Evolutionary conservation across 2,888 invertebrate species (phyloP).

Genomic region (Scelioninae gen. 1): DNA sequence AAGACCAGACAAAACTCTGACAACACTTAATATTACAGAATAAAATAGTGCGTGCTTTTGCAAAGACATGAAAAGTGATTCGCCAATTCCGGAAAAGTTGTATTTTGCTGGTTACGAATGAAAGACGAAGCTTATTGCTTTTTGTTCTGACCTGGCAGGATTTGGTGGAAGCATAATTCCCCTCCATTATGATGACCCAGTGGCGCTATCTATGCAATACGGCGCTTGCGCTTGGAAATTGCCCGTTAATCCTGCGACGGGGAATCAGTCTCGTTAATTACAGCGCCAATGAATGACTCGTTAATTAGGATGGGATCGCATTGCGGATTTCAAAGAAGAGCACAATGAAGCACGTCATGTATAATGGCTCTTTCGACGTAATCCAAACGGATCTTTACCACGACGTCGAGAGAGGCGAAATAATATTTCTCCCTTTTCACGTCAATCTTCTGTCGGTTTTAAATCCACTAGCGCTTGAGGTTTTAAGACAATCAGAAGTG

Average conservation of each 20-base stretch:
- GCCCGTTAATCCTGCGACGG: slow-evolving; percentile 73
- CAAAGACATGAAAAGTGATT: too few species aligned
- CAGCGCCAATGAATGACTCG: slow-evolving; percentile 81
- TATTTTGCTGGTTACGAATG: too few species aligned
- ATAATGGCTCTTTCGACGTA: slow-evolving; percentile 69
- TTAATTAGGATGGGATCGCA: slow-evolving; percentile 82
- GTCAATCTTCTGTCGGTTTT: slow-evolving; percentile 68
- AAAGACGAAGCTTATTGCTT: slow-evolving; percentile 22
- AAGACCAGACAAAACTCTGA: too few species aligned
- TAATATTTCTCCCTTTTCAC: slow-evolving; percentile 64
- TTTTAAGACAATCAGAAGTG: slow-evolving; percentile 66
- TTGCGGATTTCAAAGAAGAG: slow-evolving; percentile 78
- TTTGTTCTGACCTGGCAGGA: slow-evolving; percentile 39
- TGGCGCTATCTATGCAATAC: slow-evolving; percentile 52
- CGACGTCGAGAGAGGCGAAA: slow-evolving; percentile 65
- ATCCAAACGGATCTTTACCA: slow-evolving; percentile 66
- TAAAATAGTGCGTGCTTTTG: too few species aligned
- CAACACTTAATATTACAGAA: too few species aligned
- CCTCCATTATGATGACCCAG: slow-evolving; percentile 57
- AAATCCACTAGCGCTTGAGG: slow-evolving; percentile 63
- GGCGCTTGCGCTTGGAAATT: slow-evolving; percentile 55
- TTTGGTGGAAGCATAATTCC: slow-evolving; percentile 50
- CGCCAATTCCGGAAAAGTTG: too few species aligned
- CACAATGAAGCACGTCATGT: slow-evolving; percentile 81
- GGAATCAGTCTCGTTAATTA: slow-evolving; percentile 79